Evolutionary conservation across 1,140 invertebrate genomes (phyloP), one percentile per base, ranked within the genome.

Genomic region (Drosophila lacteicornis): DNA sequence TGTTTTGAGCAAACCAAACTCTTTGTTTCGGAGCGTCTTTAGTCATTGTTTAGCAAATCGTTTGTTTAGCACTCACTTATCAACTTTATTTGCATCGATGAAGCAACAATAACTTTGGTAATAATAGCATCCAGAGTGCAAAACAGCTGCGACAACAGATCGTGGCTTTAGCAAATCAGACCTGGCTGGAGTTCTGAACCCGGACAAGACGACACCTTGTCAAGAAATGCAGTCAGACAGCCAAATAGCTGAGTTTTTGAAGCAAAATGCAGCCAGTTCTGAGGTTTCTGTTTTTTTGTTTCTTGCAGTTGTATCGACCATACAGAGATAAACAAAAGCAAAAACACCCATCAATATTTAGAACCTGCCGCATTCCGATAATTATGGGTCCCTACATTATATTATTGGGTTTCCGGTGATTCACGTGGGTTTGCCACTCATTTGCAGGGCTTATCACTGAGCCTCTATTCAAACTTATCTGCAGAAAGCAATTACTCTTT

Each of bases 11-110:
- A 49, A 12, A 19, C 17, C 49, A 22, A 67, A 40, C 59, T 49
- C 19, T 55, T 70, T 68, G 49, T 70, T 45, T 68, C 11, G 8
- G 5, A 45, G 12, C 15, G 8, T 46, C 30, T 46, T 43, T 25
- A 46, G 63, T 63, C 42, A 46, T 56, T 56, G 67, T 46, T 69
- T 67, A 68, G 30, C 47, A 53, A 67, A 45, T 69, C 17, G 13
- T 17, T 55, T n/a, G 22, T n/a, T 70, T 70, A 68, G 40, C 67
- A 70, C 67, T 68, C 38, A 69, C 67, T 70, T 30, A 71, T 50
- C 22, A 59, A 73, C 58, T 71, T 40, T 69, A 22, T 69, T 73
- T 59, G 67, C 30, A 43, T 38, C 3, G 12, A 38, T 70, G 19
- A 40, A 50, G 42, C 45, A 50, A 49, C 45, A 57, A 27, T 40